Base-by-base conservation (phyloP, 2,113 vertebrate genomes). In the Aviceda subcristata region DNA sequence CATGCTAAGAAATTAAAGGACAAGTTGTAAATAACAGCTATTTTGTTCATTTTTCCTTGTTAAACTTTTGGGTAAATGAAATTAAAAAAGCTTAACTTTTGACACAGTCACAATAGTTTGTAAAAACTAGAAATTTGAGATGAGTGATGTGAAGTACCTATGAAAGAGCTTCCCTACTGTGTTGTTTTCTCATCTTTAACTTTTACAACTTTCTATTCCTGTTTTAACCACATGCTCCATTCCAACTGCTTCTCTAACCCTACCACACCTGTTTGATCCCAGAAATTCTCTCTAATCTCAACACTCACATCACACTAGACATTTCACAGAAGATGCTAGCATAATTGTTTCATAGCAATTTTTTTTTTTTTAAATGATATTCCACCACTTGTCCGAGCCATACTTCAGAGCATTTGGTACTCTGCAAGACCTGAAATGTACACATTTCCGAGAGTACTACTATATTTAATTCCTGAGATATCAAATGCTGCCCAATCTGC, bases 1-100 rank as follows among this genome's bases (percentile, higher is more conserved):
- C 43, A 39, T 62, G 46, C 48, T 92, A 62, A 97, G 78, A 97
- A 91, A 96, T 74, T 93, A 96, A 95, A 91, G 62, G 55, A n/a
- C 19, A 85, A 88, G 21, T 85, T 77, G 57, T 90, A 95, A 93
- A 96, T 90, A 93, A 95, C 48, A 23, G 5, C 12, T 67, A 23
- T 32, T 50, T 26, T 87, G 3, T 73, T 86, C 89, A 88, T 86
- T 96, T 67, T 71, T 86, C 91, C 38, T 51, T 71, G 4, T 6
- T 79, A 68, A 43, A 60, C 34, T 64, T 94, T 46, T 48, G 32
- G 32, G 11, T 69, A 63, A 74, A 81, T 67, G 34, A 53, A 84
- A 67, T 80, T 67, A 51, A 77, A 56, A 91, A 93, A 83, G 84
- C 21, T 77, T 94, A 64, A 91, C 39, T 30, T 92, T 62, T 51